Conservation (phyloP, 2,888 invertebrate genomes). For the Odontomyia ornata region DNA sequence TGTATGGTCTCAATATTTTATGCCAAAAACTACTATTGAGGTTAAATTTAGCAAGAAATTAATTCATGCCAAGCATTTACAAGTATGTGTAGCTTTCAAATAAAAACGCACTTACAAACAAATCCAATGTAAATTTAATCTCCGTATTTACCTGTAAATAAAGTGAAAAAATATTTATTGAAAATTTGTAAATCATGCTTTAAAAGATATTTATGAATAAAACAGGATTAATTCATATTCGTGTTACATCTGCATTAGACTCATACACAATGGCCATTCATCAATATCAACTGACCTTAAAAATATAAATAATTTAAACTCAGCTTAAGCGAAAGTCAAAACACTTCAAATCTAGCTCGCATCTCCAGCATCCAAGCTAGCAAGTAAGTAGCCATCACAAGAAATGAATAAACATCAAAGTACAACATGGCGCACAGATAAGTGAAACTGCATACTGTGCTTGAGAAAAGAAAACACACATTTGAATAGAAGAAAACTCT, state of each 20-base stretch:
- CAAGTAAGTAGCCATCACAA: not conserved
- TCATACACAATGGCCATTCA: not conserved
- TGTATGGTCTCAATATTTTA: too few relatives aligned
- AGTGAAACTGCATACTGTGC: slow-evolving; percentile 11
- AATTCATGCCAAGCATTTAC: too few relatives aligned
- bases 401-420: too few relatives aligned
- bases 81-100: not conserved
- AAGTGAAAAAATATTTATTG: not conserved
- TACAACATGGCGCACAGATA: slow-evolving; percentile 1
- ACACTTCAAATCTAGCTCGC: not conserved
- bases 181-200: not conserved
- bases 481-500: not conserved
- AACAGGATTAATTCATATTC: not conserved
- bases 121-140: not conserved
- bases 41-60: too few relatives aligned
- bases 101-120: not conserved
- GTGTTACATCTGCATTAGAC: slow-evolving; percentile 10
- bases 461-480: not conserved
- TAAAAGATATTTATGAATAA: not conserved
- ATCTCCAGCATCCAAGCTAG: not conserved
- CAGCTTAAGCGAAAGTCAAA: slow-evolving; percentile 34
- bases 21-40: too few relatives aligned
- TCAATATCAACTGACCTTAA: slow-evolving; percentile 18
- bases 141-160: not conserved
- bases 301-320: not conserved